Conservation (phyloP, 2,113 vertebrate species). For the Callaeas wilsoni region DNA sequence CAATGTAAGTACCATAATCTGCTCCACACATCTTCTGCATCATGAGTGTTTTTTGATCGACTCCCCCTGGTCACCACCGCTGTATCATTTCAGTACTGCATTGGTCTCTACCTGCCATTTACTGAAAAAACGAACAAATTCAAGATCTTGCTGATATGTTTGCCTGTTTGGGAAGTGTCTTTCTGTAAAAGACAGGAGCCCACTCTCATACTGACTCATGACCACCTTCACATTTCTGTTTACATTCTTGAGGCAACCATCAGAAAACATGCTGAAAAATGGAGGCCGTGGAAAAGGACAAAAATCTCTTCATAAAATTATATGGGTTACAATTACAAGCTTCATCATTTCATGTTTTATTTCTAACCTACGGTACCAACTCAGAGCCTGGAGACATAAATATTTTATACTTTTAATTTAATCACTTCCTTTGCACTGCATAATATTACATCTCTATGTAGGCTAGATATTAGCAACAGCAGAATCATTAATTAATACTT, state of each 20-base stretch:
- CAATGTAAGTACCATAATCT: neutral
- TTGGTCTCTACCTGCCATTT: neutral
- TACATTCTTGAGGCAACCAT: neutral
- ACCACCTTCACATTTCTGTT: neutral
- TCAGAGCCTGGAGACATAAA: neutral
- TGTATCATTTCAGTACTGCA: neutral
- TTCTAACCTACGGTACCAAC: neutral
- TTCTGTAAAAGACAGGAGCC: neutral
- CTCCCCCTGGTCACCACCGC: neutral
- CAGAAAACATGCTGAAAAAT: neutral
- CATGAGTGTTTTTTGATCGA: neutral
- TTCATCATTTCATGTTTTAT: neutral
- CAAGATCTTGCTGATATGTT: neutral
- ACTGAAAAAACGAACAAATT: neutral
- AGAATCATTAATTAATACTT: conserved; percentile 9
- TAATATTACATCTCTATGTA: neutral
- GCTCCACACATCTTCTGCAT: neutral
- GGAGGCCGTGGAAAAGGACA: neutral
- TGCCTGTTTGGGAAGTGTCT: neutral
- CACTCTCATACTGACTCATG: neutral
- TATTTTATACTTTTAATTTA: conserved; percentile 9
- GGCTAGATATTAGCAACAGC: neutral
- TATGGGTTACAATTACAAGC: neutral
- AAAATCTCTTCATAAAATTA: neutral
- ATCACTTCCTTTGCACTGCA: neutral